A percentile compares a stretch with the other conserved stretches of the same genome.
These are phyloP conservation scores for Nephrotoma appendiculata DNA, from an alignment of 2,888 invertebrate species.

Conservation along the genomic window DNA sequence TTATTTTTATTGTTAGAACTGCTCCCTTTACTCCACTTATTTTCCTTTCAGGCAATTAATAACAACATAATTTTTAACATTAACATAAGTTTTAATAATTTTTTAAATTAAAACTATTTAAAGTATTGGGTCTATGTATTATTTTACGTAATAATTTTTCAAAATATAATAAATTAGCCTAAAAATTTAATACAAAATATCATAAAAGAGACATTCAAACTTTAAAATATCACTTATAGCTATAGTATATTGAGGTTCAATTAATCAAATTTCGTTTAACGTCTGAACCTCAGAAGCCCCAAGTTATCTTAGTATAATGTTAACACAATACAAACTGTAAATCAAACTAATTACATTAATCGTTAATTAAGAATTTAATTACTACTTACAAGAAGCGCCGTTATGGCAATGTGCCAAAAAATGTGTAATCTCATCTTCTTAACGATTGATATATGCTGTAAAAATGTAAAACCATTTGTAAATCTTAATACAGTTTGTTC, in stretches of 20 bases:
- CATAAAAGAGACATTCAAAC: too few relatives aligned
- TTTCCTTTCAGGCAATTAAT: too few relatives aligned
- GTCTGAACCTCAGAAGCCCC: neutral
- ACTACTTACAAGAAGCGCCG: neutral
- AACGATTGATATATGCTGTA: neutral
- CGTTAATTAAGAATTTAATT: neutral
- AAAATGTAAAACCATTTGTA: neutral
- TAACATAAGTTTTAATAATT: too few relatives aligned
- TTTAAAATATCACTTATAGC: too few relatives aligned
- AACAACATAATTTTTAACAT: too few relatives aligned
- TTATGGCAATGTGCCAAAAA: neutral
- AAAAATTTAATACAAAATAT: too few relatives aligned
- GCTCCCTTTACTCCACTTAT: too few relatives aligned
- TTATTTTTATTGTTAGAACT: too few relatives aligned
- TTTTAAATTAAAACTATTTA: too few relatives aligned
- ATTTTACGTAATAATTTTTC: too few relatives aligned
- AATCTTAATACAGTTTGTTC: neutral
- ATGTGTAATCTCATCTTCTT: neutral
- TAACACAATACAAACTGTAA: neutral
- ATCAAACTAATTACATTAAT: neutral
- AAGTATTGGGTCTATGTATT: too few relatives aligned
- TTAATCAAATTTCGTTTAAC: neutral
- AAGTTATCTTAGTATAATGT: neutral
- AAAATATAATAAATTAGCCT: too few relatives aligned
- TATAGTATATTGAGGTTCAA: neutral